Evolutionary conservation across 2,113 vertebrate genomes (phyloP), one percentile per base, ranked within the genome.

Genomic region (Hoplias malabaricus): DNA sequence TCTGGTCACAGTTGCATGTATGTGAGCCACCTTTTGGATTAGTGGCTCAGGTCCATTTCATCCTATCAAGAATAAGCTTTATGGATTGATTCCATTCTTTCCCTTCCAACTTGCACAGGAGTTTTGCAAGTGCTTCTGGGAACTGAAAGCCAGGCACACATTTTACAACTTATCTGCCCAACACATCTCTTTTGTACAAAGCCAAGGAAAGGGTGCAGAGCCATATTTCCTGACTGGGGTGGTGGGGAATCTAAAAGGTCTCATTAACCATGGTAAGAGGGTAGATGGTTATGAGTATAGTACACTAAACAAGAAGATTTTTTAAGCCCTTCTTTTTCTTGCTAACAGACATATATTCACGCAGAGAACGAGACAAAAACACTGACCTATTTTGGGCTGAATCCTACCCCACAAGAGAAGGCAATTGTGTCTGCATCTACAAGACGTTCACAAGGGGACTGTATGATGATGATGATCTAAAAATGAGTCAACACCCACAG

Each of bases 11-110:
- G 12, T 21, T 12, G 54, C 29, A 33, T 23, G 48, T 25, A 48
- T 67, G 42, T 57, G 46, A 59, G 38, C 36, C 19, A 10, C 9
- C 62, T 61, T n/a, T 19, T 19, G 69, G 75, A 73, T 73, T 77
- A 78, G 75, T 72, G 68, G 67, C 62, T 53, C 21, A 31, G 27
- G 53, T 43, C 54, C 38, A 40, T 59, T 48, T 81, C 34, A 72
- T 59, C 79, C 59, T 46, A 56, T 59, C n/a, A 10, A 38, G 38
- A 59, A 27, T 81, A 76, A 77, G 48, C 48, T 63, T 66, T 48
- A n/a, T 16, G 67, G 67, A 57, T 65, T 54, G 72, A 48, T 46
- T 19, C 27, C 12, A 4, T 50, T n/a, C 2, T 63, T n/a, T 40
- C 21, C 70, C 27, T 69, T 23, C 43, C 50, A 62, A 21, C 19